A percentile compares a stretch with the other conserved stretches of the same genome.
phyloP scores from a whole-genome alignment of 1,140 invertebrate species.

The Heliconius congener region DNA sequence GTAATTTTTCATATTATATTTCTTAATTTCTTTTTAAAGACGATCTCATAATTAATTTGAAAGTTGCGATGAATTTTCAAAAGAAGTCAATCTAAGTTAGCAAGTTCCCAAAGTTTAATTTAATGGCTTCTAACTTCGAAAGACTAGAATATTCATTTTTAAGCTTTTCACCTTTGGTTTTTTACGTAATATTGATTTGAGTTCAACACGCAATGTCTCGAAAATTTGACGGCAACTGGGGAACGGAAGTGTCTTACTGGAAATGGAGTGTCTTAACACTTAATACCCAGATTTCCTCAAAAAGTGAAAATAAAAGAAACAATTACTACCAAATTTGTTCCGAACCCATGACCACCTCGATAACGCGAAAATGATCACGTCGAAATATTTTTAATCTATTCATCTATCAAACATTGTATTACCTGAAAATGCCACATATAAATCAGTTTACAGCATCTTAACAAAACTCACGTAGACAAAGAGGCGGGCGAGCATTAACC shows the following conservation, averaged over 20 bases:
- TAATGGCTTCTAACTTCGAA: conserved; percentile 1
- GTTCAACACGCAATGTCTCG: no score
- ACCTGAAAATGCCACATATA: conserved; percentile 10
- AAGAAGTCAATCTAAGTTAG: conserved; percentile 13
- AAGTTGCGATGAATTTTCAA: conserved; percentile 5
- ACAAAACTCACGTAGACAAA: conserved; percentile 27
- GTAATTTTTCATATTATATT: background rate
- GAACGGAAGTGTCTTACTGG: no score
- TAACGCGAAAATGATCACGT: no score
- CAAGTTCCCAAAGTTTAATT: conserved; percentile 6
- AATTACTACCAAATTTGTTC: no score
- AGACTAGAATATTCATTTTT: conserved; percentile 8
- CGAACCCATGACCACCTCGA: no score
- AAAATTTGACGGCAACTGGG: no score
- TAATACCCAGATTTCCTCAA: no score
- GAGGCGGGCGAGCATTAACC: conserved; percentile 21
- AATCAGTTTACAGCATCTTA: conserved; percentile 24
- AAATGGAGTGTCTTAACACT: no score
- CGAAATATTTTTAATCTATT: background rate
- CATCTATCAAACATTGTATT: background rate
- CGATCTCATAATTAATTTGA: conserved; percentile 4
- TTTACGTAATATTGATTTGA: background rate
- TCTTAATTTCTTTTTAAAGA: conserved; percentile 1
- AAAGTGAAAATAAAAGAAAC: no score
- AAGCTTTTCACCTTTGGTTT: background rate